Evolutionary conservation across 2,113 vertebrate species (phyloP).

Genomic region (Siniperca knerii): DNA sequence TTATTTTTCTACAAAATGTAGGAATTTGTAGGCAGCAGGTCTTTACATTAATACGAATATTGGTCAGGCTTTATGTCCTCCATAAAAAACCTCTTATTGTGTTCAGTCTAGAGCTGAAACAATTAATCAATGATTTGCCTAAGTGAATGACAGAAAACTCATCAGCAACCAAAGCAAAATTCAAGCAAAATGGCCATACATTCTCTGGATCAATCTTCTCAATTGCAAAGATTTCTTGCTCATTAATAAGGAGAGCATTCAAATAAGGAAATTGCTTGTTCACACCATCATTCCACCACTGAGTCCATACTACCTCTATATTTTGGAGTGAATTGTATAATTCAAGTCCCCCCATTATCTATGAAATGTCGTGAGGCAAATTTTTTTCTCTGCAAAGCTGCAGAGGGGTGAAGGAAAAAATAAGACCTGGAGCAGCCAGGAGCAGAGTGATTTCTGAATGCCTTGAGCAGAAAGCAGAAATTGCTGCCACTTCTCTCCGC

Average conservation of each 20-base stretch:
- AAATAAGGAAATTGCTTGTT: background rate
- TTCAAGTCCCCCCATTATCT: background rate
- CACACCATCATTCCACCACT: background rate
- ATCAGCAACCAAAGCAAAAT: too few species aligned
- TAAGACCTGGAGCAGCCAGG: constrained; percentile 4
- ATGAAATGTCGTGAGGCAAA: background rate
- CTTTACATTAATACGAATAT: background rate
- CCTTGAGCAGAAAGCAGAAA: constrained; percentile 26
- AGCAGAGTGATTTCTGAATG: constrained; percentile 11
- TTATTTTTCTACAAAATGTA: background rate
- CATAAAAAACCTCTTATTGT: background rate
- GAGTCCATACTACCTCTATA: background rate
- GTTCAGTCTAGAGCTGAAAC: too few species aligned
- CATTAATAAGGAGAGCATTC: background rate
- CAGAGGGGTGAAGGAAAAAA: background rate
- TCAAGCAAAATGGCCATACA: too few species aligned
- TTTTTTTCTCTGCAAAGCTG: background rate
- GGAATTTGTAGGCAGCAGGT: background rate
- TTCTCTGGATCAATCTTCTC: background rate
- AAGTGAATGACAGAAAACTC: background rate
- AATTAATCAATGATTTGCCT: background rate
- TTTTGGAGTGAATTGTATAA: background rate
- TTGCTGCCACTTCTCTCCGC: constrained; percentile 9
- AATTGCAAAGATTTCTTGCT: background rate
- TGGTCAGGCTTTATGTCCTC: background rate